phyloP scores from a whole-genome alignment of 2,888 invertebrate species.

The Archaeoteleia sp. region DNA sequence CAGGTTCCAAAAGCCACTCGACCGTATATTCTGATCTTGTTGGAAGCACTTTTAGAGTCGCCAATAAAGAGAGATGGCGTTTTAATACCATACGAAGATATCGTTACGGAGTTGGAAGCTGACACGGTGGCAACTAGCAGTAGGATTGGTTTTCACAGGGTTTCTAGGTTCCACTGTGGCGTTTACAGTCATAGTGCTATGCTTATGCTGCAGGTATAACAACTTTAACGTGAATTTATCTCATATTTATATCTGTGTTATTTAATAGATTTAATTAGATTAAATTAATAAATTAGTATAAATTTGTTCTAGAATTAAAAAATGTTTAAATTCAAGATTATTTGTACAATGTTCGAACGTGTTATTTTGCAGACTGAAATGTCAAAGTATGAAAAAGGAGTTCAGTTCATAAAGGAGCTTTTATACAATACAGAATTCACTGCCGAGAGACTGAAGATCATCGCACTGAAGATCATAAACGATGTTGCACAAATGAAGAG shows the following conservation, averaged over 20 bases:
- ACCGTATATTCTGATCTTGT: too few species aligned
- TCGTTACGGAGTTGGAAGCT: slow-evolving; percentile 86
- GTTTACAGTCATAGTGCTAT: slow-evolving; percentile 82
- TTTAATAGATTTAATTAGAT: background rate
- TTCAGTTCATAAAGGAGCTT: slow-evolving; percentile 86
- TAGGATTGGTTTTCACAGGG: slow-evolving; percentile 80
- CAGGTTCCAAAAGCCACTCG: too few species aligned
- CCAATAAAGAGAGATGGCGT: slow-evolving; percentile 79
- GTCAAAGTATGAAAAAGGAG: slow-evolving; percentile 83
- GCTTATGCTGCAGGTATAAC: slow-evolving; percentile 80
- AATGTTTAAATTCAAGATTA: background rate
- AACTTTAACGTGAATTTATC: background rate
- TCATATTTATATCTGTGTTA: too few species aligned
- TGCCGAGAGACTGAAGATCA: slow-evolving; percentile 84
- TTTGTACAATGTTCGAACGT: slow-evolving; percentile 5
- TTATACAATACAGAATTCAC: slow-evolving; percentile 83
- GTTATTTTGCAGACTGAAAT: slow-evolving; percentile 80
- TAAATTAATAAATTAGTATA: slow-evolving; percentile 1
- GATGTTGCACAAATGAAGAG: slow-evolving; percentile 86
- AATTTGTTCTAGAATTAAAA: slow-evolving; percentile 1
- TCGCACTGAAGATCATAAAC: slow-evolving; percentile 87
- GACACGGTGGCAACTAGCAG: slow-evolving; percentile 82
- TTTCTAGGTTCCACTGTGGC: slow-evolving; percentile 81
- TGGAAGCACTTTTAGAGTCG: slow-evolving; percentile 87
- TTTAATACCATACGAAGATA: slow-evolving; percentile 81